These are phyloP conservation scores for Drosophila greeni DNA, from an alignment of 2,888 invertebrate genomes.

Conservation along the genomic window DNA sequence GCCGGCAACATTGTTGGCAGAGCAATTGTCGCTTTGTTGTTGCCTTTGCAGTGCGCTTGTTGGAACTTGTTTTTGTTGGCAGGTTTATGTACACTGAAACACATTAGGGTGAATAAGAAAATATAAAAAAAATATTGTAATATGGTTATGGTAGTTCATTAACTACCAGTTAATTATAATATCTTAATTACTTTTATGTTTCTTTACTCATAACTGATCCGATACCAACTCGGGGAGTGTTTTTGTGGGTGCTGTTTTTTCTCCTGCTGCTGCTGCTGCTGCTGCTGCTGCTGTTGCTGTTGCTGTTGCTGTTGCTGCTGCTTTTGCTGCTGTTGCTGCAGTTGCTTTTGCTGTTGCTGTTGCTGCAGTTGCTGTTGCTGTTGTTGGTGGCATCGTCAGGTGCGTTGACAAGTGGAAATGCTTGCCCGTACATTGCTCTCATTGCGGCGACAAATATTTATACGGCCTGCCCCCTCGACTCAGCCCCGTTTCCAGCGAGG, in stretches of 20 bases:
- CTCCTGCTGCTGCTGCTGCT: not conserved
- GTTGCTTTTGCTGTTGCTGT: not conserved
- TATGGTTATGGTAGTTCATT: not conserved
- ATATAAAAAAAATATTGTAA: not conserved
- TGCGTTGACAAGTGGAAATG: slow-evolving; percentile 69
- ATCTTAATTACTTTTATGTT: not conserved
- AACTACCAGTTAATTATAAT: not conserved
- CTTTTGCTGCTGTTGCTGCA: not conserved
- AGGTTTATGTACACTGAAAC: slow-evolving; percentile 11
- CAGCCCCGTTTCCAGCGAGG: slow-evolving; percentile 13
- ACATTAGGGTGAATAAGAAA: not conserved
- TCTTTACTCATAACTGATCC: not conserved
- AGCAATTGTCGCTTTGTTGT: slow-evolving; percentile 30
- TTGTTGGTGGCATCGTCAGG: slow-evolving; percentile 53
- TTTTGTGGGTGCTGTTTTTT: slow-evolving; percentile 21
- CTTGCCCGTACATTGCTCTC: slow-evolving; percentile 71
- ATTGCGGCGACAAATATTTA: slow-evolving; percentile 69
- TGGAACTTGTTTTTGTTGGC: slow-evolving; percentile 45
- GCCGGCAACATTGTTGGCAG: slow-evolving; percentile 60
- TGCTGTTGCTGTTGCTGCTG: slow-evolving; percentile 16
- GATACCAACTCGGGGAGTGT: not conserved
- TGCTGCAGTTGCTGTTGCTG: slow-evolving; percentile 3
- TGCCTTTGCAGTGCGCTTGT: slow-evolving; percentile 22
- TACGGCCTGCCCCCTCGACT: slow-evolving; percentile 44
- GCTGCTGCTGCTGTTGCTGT: no score